Base-by-base conservation (phyloP, 2,888 invertebrate species). In the Tinea trinotella region DNA sequence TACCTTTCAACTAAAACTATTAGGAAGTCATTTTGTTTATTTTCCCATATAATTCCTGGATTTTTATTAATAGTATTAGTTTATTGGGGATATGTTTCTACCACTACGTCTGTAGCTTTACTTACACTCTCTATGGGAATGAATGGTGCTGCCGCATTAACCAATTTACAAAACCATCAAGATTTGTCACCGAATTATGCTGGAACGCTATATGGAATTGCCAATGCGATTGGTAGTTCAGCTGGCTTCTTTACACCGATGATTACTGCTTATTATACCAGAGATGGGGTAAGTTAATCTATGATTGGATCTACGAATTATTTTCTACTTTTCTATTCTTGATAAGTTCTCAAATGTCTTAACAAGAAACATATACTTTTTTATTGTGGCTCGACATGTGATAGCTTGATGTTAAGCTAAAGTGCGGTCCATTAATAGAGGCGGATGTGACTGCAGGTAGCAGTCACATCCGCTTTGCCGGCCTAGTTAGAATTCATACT, bases 171-270 rank as follows among this genome's bases (percentile, higher is more conserved):
- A 64, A 90, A 90, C 59, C 86, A 91, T 56, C 93, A 93, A 70
- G 93, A 93, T 70, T 75, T 93, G 54, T 91, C 93, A 0, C 93
- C 93, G 0, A 93, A 93, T 65, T 93, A 89, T 66, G 93, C 93
- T 0, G 93, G 93, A 3, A 90, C 92, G 9, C 71, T 93, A 18
- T 93, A 93, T 62, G 93, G 93, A 7, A 90, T 93, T n/a, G 92
- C 92, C 49, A 93, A 93, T 63, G 90, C 90, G 59, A 71, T 93
- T 18, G 93, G 92, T 20, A 90, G 90, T 49, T 88, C 90, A 0
- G 88, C 92, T 7, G 93, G 93, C 5, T 91, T 93, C 65, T 89
- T 93, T 57, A 90, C 92, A 0, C 92, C 93, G 0, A 84, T 90
- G 68, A 87, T 93, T 53, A 92, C 92, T 4, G 93, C 92, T 40